These are phyloP conservation scores for Gila robusta DNA, from an alignment of 2,797 vertebrate species.

Conservation along the genomic window DNA sequence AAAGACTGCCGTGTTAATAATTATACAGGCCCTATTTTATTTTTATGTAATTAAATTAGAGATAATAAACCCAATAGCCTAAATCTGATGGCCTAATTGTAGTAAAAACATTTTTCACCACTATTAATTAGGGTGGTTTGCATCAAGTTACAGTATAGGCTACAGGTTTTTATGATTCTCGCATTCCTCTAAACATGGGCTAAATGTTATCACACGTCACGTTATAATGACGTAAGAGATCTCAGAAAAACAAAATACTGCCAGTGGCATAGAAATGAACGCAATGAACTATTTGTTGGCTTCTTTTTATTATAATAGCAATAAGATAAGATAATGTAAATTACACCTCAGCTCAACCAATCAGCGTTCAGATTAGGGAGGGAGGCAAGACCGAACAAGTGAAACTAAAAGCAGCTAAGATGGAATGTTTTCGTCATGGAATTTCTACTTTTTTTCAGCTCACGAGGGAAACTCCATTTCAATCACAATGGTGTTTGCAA, in stretches of 20 bases:
- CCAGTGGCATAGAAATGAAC: neutral
- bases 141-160: no score
- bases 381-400: neutral
- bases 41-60: neutral
- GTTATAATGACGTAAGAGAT: neutral
- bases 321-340: neutral
- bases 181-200: neutral
- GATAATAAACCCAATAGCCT: no score
- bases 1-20: neutral
- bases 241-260: neutral
- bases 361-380: neutral
- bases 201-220: neutral
- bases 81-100: neutral
- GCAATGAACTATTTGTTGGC: neutral
- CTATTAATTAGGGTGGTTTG: neutral
- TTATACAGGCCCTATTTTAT: neutral
- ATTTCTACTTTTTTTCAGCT: neutral
- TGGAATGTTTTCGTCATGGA: neutral
- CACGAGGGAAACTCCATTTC: constrained; percentile 1
- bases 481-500: neutral
- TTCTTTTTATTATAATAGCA: neutral
- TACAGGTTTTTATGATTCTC: neutral
- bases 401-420: neutral
- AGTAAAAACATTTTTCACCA: neutral
- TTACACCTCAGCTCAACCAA: neutral